Base-by-base conservation (phyloP, 2,797 vertebrate species). In the Allobates femoralis region DNA sequence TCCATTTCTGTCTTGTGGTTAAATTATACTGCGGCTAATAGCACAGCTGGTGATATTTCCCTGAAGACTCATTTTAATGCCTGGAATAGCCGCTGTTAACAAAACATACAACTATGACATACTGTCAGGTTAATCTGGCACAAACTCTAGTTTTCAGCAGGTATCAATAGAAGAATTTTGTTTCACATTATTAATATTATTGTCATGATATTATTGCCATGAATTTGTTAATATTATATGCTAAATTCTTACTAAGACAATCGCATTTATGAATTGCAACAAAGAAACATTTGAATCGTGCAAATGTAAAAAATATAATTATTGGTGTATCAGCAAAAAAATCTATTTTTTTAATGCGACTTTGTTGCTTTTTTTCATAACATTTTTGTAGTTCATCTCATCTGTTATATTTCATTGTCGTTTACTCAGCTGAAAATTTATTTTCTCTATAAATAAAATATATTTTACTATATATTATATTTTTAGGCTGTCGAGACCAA, bases 21-120 rank as follows among this genome's bases (percentile, higher is more conserved):
- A n/a, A 67, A 81, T 81, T 67, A 66, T 60, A 60, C 53, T 28
- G 81, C 81, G 58, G 81, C 32, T 74, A 73, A 83, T 75, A 62
- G 67, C 69, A 18, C 81, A 83, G 81, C 81, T 83, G 81, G 81
- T 62, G 81, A 83, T 56, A 75, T 83, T 41, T 83, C 81, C 55
- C 55, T 75, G 12, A 55, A 83, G 81, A 74, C 69, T 83, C 69
- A 74, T 74, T 83, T 74, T 83, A 75, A 74, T 83, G 81, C 58
- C 55, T 50, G 37, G 58, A 83, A 83, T 83, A 83, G 41, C 67
- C 69, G 60, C 81, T 62, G 81, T 37, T 60, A 83, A 74, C 81
- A 83, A 83, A 83, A 83, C 69, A 71, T 75, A 32, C 69, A 75
- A 60, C 69, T 58, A 75, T 73, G 67, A 62, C 34, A 73, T 62